Conservation (phyloP, 2,113 vertebrate genomes). For the Apteryx owenii region DNA sequence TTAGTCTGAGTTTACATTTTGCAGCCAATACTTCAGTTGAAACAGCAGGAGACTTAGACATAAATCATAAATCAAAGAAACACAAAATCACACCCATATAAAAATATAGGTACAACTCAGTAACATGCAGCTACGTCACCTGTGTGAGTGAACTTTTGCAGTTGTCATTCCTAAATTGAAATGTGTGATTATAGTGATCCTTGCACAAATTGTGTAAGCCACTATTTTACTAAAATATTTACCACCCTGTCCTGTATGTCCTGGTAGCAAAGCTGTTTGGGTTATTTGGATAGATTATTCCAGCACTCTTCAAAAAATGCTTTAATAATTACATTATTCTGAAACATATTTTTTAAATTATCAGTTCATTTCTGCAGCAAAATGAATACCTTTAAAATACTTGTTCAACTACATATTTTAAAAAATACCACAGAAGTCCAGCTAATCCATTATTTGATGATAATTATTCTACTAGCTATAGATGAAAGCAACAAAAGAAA, state of each 20-base stretch:
- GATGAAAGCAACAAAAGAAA: slow-evolving; percentile 2
- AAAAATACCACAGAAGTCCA: not conserved
- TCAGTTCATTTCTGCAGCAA: not conserved
- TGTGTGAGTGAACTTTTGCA: not conserved
- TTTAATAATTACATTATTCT: not conserved
- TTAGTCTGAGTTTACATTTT: not conserved
- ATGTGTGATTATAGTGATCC: not conserved
- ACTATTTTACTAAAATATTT: not conserved
- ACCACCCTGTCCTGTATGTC: not conserved
- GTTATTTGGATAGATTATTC: not conserved
- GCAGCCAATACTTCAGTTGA: not conserved
- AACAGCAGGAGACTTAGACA: not conserved
- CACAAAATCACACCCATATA: no score
- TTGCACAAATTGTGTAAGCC: not conserved
- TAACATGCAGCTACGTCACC: not conserved
- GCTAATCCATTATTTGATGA: not conserved
- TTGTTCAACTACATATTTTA: not conserved
- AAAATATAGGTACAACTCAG: not conserved
- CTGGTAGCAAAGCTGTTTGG: not conserved
- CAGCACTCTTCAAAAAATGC: not conserved
- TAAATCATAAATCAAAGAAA: not conserved
- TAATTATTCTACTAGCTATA: not conserved
- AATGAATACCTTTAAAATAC: not conserved
- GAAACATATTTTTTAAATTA: not conserved
- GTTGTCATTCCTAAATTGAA: not conserved